Evolutionary conservation across 2,797 vertebrate genomes (phyloP).

Genomic region (Acrossocheilus wenchowensis): DNA sequence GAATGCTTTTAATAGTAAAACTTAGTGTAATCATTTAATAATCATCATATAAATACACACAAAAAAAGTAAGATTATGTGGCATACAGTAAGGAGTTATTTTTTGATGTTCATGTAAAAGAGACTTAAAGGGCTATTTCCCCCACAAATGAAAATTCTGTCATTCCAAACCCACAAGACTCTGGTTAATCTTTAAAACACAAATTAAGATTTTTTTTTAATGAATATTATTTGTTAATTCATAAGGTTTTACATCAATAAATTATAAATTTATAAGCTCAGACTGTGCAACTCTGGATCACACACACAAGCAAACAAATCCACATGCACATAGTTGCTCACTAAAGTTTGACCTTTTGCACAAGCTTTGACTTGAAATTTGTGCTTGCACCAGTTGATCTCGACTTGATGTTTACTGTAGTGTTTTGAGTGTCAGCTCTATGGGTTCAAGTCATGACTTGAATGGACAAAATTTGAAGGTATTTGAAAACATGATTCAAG

Average conservation of each 20-base stretch:
- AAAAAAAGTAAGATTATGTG: not conserved
- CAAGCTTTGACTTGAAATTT: constrained; percentile 14
- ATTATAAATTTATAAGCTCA: not conserved
- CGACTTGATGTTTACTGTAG: constrained; percentile 46
- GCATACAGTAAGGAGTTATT: not conserved
- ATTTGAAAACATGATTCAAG: not conserved
- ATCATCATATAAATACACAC: not conserved
- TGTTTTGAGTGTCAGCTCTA: constrained; percentile 50
- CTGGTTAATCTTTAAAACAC: not conserved
- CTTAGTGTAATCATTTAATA: not conserved
- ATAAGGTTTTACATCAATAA: not conserved
- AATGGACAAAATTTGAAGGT: not conserved
- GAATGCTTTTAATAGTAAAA: constrained; percentile 14
- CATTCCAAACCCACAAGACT: too few species aligned
- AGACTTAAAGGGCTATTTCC: not conserved
- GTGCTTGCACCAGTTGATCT: constrained; percentile 31
- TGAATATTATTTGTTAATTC: not conserved
- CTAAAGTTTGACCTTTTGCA: constrained; percentile 40
- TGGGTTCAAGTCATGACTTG: constrained; percentile 32
- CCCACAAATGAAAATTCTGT: not conserved
- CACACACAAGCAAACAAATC: not conserved
- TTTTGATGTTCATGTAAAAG: not conserved
- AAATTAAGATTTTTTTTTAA: not conserved
- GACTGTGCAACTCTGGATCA: not conserved
- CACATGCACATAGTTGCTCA: constrained; percentile 26